phyloP scores from a whole-genome alignment of 2,113 vertebrate species.

The Chamaea fasciata region DNA sequence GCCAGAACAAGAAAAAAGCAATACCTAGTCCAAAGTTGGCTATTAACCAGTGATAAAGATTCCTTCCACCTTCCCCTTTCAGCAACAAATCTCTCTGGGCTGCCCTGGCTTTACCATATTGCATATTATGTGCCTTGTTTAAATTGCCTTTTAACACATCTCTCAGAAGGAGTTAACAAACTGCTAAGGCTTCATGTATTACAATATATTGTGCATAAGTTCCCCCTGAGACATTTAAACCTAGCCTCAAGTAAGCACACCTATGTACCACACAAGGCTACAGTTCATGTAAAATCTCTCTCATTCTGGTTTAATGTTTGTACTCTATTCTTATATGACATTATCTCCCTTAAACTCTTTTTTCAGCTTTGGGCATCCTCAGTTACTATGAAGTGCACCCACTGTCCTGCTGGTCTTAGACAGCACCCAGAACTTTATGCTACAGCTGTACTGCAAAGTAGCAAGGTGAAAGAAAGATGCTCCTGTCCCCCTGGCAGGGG shows the following conservation, averaged over 20 bases:
- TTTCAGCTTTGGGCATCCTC: not conserved
- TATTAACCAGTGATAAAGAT: not conserved
- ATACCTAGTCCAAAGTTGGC: not conserved
- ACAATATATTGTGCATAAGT: not conserved
- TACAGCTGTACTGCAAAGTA: not conserved
- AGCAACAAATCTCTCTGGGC: not conserved
- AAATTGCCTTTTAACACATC: not conserved
- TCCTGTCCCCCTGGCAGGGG: not conserved
- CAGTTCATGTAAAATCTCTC: not conserved
- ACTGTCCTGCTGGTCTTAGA: not conserved
- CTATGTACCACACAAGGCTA: not conserved
- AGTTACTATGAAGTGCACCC: not conserved
- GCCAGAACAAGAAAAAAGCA: not conserved
- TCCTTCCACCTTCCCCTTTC: not conserved
- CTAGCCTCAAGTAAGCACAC: not conserved
- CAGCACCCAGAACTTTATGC: not conserved
- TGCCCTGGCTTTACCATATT: not conserved
- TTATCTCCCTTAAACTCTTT: not conserved
- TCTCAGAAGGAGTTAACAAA: not conserved
- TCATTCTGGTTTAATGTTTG: not conserved
- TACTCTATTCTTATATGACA: not conserved
- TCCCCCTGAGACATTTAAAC: not conserved
- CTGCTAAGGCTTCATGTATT: not conserved
- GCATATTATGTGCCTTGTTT: not conserved
- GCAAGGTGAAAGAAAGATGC: not conserved